These are phyloP conservation scores for Mionectes macconnelli DNA, from an alignment of 2,113 vertebrate species.

Conservation along the genomic window DNA sequence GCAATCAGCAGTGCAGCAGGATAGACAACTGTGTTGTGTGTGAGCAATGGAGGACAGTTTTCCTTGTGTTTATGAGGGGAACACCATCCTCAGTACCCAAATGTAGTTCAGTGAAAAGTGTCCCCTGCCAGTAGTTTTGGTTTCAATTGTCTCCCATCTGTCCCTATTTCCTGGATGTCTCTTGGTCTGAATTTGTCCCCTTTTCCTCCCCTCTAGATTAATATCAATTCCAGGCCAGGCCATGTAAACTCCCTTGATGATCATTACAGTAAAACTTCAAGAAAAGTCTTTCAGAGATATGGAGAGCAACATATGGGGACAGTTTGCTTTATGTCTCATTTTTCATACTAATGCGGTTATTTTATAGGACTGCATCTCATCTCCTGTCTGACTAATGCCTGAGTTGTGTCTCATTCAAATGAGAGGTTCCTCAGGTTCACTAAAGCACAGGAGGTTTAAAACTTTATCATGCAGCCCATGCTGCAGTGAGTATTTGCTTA, in stretches of 20 bases:
- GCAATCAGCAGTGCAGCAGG: not conserved
- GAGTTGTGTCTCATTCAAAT: constrained; percentile 30
- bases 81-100: not conserved
- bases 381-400: constrained; percentile 51
- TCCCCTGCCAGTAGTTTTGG: not conserved
- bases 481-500: not conserved
- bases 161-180: not conserved
- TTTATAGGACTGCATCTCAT: constrained; percentile 47
- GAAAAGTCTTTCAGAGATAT: constrained; percentile 29
- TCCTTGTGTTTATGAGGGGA: not conserved
- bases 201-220: not conserved
- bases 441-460: not conserved
- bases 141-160: not conserved
- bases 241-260: constrained; percentile 17
- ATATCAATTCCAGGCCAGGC: constrained; percentile 27
- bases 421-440: constrained; percentile 7
- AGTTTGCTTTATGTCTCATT: constrained; percentile 56
- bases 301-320: constrained; percentile 56
- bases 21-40: not conserved
- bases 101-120: not conserved
- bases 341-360: constrained; percentile 51
- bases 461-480: not conserved
- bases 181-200: not conserved
- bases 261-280: constrained; percentile 43
- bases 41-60: not conserved